Conservation (phyloP, 2,888 invertebrate genomes). For the Diloba caeruleocephala region DNA sequence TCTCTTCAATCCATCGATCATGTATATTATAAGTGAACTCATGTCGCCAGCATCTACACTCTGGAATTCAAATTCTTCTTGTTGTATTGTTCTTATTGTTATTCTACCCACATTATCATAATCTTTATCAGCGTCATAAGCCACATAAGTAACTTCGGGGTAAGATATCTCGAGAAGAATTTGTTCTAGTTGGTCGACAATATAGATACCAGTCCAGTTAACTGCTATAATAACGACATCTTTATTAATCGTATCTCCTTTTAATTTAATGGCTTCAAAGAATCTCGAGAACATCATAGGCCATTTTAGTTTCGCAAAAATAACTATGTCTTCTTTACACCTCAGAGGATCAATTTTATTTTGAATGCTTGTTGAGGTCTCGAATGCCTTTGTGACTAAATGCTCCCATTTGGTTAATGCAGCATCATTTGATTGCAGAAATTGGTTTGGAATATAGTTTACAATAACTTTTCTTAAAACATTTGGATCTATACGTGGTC, state of each 20-base stretch:
- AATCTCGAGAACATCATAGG: slow-evolving; percentile 98
- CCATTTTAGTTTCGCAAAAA: slow-evolving; percentile 97
- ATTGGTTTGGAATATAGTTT: slow-evolving; percentile 94
- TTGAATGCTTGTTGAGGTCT: slow-evolving; percentile 92
- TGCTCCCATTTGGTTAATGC: slow-evolving; percentile 92
- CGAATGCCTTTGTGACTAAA: slow-evolving; percentile 92
- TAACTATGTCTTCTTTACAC: slow-evolving; percentile 97
- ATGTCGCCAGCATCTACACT: slow-evolving; percentile 96
- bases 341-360: slow-evolving; percentile 90
- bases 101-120: slow-evolving; percentile 90
- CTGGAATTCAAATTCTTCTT: slow-evolving; percentile 97
- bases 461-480: slow-evolving; percentile 92
- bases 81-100: slow-evolving; percentile 94
- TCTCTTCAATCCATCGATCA: slow-evolving; percentile 96
- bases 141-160: slow-evolving; percentile 95
- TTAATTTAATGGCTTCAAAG: slow-evolving; percentile 95
- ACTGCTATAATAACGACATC: slow-evolving; percentile 96
- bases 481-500: slow-evolving; percentile 91
- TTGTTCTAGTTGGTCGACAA: slow-evolving; percentile 97
- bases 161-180: slow-evolving; percentile 96
- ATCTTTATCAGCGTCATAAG: slow-evolving; percentile 86
- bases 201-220: slow-evolving; percentile 97
- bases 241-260: slow-evolving; percentile 91
- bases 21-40: slow-evolving; percentile 93
- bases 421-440: slow-evolving; percentile 90